Evolutionary conservation across 2,113 vertebrate genomes (phyloP).

Genomic region (Macroglossus sobrinus): DNA sequence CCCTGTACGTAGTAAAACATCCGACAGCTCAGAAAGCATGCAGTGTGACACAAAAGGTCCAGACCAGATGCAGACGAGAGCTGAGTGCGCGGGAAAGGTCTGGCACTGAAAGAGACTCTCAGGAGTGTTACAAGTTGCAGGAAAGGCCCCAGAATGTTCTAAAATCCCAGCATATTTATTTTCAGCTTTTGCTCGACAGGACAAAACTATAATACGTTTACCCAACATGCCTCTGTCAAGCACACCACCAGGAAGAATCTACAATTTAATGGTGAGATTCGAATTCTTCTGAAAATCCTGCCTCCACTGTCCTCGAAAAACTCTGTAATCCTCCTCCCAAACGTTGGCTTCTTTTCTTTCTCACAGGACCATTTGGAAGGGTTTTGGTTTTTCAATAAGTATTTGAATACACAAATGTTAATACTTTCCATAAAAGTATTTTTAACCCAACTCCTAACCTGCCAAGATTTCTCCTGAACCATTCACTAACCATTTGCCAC

Average conservation of each 20-base stretch:
- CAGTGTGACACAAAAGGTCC: not conserved
- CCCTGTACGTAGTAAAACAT: fast-evolving
- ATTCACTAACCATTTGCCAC: constrained; percentile 21
- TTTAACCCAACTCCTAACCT: constrained; percentile 22
- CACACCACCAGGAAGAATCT: not conserved
- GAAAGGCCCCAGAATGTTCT: not conserved
- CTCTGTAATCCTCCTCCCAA: not conserved
- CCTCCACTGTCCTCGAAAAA: not conserved
- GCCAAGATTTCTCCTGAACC: constrained; percentile 33
- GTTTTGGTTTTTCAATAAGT: constrained; percentile 18
- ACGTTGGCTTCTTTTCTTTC: constrained; percentile 2
- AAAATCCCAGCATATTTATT: not conserved
- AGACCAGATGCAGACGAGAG: fast-evolving
- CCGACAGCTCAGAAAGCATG: not conserved
- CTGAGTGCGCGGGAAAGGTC: not conserved
- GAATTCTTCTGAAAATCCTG: constrained; percentile 14
- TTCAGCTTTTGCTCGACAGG: not conserved
- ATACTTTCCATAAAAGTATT: constrained; percentile 11
- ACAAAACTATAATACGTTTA: not conserved
- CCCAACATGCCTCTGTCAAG: not conserved
- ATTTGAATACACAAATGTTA: constrained; percentile 47
- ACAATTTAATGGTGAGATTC: not conserved
- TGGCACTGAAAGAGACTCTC: too few relatives aligned
- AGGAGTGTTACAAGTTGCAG: not conserved
- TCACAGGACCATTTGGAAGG: not conserved